Conservation (phyloP, 2,888 invertebrate species). For the Platycheirus rosarum region DNA sequence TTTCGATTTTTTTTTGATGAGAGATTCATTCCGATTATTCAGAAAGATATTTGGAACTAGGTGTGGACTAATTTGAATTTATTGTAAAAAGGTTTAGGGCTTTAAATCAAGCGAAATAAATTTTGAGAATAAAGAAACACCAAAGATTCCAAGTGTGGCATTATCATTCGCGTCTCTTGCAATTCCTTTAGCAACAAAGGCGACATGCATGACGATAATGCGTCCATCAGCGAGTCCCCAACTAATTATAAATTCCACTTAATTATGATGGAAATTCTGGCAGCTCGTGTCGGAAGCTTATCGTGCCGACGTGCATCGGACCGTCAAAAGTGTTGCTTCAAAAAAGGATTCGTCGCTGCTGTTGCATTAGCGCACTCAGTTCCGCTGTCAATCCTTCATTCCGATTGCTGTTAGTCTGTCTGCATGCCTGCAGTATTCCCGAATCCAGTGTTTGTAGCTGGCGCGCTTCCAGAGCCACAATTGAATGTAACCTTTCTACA, state of each 20-base stretch:
- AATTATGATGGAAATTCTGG: slow-evolving; percentile 67
- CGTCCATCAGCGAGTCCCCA: slow-evolving; percentile 7
- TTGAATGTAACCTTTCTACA: slow-evolving; percentile 26
- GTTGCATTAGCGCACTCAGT: slow-evolving; percentile 67
- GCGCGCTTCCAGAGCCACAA: slow-evolving; percentile 20
- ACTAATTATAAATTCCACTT: slow-evolving; percentile 71
- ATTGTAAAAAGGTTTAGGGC: slow-evolving; percentile 3
- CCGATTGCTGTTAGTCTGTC: background rate
- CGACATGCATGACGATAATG: background rate
- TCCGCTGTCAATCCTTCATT: slow-evolving; percentile 55
- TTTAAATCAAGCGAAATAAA: background rate
- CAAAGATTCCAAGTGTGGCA: slow-evolving; percentile 1
- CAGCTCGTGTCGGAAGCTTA: slow-evolving; percentile 70
- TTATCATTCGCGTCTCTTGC: background rate
- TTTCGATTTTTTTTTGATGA: background rate
- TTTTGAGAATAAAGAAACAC: background rate
- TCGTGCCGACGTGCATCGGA: slow-evolving; percentile 68
- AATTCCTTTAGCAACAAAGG: background rate
- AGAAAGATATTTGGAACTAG: background rate
- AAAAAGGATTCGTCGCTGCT: slow-evolving; percentile 56
- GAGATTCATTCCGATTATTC: slow-evolving; percentile 4
- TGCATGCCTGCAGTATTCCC: background rate
- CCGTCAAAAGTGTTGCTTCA: slow-evolving; percentile 61
- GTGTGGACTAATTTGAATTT: slow-evolving; percentile 24
- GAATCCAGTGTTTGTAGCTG: background rate